Base-by-base conservation (phyloP, 2,888 invertebrate genomes). In the Eupeodes latifasciatus region DNA sequence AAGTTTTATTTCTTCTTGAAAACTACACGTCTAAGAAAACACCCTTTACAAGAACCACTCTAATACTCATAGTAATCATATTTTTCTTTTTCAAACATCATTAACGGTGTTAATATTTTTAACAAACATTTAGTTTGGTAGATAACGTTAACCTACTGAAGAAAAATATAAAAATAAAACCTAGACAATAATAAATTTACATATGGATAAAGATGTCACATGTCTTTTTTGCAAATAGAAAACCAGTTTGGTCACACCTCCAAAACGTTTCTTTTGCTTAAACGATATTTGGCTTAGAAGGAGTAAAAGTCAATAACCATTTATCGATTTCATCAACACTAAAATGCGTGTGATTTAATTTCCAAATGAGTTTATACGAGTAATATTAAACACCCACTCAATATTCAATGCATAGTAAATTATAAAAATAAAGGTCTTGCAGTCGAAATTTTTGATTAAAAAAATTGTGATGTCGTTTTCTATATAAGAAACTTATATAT, bases 211-310 rank as follows among this genome's bases (percentile, higher is more conserved):
- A 76, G 66, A 71, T 87, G 86, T 83, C 86, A 82, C 34, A 51
- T 62, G 69, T 57, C 6, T 66, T 64, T 80, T 34, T 11, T 59
- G 51, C 51, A 40, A 64, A 59, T 83, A 62, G 66, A 47, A 51
- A 82, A 83, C 86, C 79, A 71, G 86, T 87, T 87, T 82, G 76
- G 86, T 79, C 86, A 87, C 86, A 59, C 86, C 76, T 82, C 75
- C 75, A 71, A 86, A 82, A 79, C 74, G 77, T 57, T 75, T 55
- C 16, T 51, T 36, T 14, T 27, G 19, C 19, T 66, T 66, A 61
- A 53, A 78, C 5, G 34, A 34, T 47, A 34, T 59, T 79, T 75
- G 47, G 34, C 34, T 55, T 27, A 9, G 55, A 40, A 59, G 47
- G 27, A n/a, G 61, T 44, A 78, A 82, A 79, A 82, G 82, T 86